These are phyloP conservation scores for Sander vitreus DNA, from an alignment of 2,113 vertebrate genomes.

Conservation along the genomic window DNA sequence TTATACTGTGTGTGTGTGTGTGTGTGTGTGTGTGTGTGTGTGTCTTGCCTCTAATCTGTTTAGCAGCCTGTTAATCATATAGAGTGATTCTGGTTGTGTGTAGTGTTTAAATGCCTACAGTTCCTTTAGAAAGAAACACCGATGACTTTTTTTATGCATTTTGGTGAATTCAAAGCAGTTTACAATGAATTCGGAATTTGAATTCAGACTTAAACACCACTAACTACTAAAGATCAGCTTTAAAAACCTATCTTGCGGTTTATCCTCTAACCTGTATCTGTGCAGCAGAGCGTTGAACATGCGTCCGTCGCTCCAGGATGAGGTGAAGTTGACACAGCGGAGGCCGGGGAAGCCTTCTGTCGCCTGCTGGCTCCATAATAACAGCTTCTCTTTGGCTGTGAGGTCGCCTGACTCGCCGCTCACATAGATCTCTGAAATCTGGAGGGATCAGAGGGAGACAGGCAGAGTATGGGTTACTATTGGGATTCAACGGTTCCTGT, in stretches of 20 bases:
- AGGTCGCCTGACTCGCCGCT: slow-evolving; percentile 95
- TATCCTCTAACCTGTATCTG: slow-evolving; percentile 89
- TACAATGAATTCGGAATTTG: not conserved
- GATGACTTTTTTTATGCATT: not conserved
- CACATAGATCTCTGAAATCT: slow-evolving; percentile 99
- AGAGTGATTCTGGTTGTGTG: not conserved
- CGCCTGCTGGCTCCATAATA: slow-evolving; percentile 96
- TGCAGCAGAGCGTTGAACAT: slow-evolving; percentile 99
- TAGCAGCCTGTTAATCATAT: not conserved
- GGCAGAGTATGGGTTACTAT: not conserved
- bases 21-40: not conserved
- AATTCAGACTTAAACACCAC: not conserved
- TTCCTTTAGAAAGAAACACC: not conserved
- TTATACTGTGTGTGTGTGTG: not conserved
- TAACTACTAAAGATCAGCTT: too few relatives aligned
- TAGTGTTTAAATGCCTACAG: not conserved
- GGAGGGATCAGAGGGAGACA: slow-evolving; percentile 27
- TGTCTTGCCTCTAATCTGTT: not conserved
- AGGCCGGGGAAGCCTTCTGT: slow-evolving; percentile 92
- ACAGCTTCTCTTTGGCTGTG: slow-evolving; percentile 98
- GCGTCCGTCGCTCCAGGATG: slow-evolving; percentile 95
- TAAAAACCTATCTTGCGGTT: not conserved
- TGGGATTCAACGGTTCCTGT: not conserved
- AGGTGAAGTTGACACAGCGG: slow-evolving; percentile 97
- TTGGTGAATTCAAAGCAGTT: not conserved